Evolutionary conservation across 2,797 vertebrate genomes (phyloP).

Genomic region (Lates japonicus): DNA sequence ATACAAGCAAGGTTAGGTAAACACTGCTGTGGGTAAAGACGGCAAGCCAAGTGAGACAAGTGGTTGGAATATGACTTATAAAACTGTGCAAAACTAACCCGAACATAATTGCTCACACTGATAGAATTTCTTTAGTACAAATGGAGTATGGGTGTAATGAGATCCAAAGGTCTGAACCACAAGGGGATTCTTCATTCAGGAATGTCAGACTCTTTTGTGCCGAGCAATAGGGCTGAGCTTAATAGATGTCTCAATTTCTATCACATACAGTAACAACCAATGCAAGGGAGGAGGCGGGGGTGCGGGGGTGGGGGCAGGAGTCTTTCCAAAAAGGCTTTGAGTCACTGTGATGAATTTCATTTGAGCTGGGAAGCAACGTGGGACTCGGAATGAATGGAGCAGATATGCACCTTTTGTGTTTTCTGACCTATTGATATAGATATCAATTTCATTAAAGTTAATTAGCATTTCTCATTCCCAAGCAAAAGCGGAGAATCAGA

Average conservation of each 20-base stretch:
- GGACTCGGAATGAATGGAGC: conserved; percentile 75
- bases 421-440: conserved; percentile 79
- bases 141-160: conserved; percentile 78
- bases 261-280: conserved; percentile 78
- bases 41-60: conserved; percentile 38
- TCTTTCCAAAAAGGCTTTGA: conserved; percentile 73
- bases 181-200: conserved; percentile 78
- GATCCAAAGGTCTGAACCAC: conserved; percentile 76
- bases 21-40: conserved; percentile 47
- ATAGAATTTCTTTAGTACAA: conserved; percentile 75
- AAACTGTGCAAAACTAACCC: conserved; percentile 66
- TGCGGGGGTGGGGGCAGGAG: conserved; percentile 59
- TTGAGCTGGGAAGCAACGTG: conserved; percentile 73
- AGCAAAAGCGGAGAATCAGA: conserved; percentile 59
- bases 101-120: conserved; percentile 73
- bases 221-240: conserved; percentile 77
- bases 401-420: conserved; percentile 81
- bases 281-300: conserved; percentile 46
- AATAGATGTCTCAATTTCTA: conserved; percentile 85
- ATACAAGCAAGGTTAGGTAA: conserved; percentile 58
- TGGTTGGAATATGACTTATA: conserved; percentile 57
- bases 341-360: conserved; percentile 80
- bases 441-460: conserved; percentile 82
- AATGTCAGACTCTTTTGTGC: conserved; percentile 81
- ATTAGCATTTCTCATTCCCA: conserved; percentile 80